phyloP scores from a whole-genome alignment of 2,888 invertebrate species.

The Stratiomys singularior region DNA sequence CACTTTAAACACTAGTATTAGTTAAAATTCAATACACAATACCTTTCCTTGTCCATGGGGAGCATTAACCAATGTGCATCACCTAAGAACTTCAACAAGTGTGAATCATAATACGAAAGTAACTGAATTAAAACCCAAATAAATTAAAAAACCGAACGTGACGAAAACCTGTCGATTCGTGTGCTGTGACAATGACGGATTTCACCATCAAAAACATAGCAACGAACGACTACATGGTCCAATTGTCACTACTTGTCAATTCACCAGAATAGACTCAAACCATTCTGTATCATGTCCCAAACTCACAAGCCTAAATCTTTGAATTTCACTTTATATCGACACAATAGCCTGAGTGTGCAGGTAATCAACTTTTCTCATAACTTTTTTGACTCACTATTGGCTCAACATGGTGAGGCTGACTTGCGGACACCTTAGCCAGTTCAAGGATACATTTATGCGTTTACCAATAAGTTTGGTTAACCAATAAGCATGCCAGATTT shows the following conservation, averaged over 20 bases:
- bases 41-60: constrained; percentile 37
- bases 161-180: not conserved
- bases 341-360: too few relatives aligned
- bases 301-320: too few relatives aligned
- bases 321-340: too few relatives aligned
- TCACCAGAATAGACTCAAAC: too few relatives aligned
- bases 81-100: not conserved
- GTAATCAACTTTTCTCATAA: too few relatives aligned
- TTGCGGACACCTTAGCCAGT: too few relatives aligned
- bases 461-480: too few relatives aligned
- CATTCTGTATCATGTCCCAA: not conserved
- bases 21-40: not conserved
- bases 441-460: too few relatives aligned
- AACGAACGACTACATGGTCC: constrained; percentile 16
- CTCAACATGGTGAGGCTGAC: too few relatives aligned
- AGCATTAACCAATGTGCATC: not conserved
- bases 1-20: not conserved
- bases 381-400: too few relatives aligned
- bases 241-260: not conserved
- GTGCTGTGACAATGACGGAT: not conserved
- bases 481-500: too few relatives aligned
- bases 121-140: not conserved
- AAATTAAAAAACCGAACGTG: constrained; percentile 11
- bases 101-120: constrained; percentile 11
- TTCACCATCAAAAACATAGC: not conserved